Evolutionary conservation across 1,140 invertebrate genomes (phyloP).

Genomic region (Lucilia sericata): DNA sequence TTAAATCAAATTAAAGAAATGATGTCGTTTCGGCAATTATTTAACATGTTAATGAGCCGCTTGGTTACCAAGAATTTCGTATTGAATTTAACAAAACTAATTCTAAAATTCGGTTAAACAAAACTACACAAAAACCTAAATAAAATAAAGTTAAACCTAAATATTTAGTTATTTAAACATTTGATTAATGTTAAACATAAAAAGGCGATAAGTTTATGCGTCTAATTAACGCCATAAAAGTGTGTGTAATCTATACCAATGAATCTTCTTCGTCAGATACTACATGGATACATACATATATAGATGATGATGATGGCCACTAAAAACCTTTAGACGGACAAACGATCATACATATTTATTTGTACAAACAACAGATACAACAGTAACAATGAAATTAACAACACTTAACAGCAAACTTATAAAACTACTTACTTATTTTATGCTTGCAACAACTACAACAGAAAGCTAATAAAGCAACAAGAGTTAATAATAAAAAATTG

Average conservation of each 20-base stretch:
- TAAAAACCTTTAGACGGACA: too few species aligned
- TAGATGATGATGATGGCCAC: conserved; percentile 1
- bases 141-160: conserved; percentile 1
- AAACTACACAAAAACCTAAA: not conserved
- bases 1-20: not conserved
- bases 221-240: conserved; percentile 44
- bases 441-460: not conserved
- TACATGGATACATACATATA: not conserved
- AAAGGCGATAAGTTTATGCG: conserved; percentile 40
- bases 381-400: not conserved
- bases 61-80: not conserved
- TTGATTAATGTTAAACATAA: conserved; percentile 42
- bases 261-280: conserved; percentile 30
- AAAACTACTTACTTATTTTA: not conserved
- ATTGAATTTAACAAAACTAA: not conserved
- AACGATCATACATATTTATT: not conserved
- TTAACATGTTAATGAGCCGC: conserved; percentile 12
- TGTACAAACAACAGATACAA: not conserved
- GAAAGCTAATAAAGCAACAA: conserved; percentile 6
- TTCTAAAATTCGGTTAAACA: conserved; percentile 8
- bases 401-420: not conserved
- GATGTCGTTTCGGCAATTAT: not conserved
- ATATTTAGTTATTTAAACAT: conserved; percentile 14
- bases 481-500: conserved; percentile 4
- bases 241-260: conserved; percentile 39